Conservation (phyloP, 2,888 invertebrate species). For the Hemicrepidius hirtus region DNA sequence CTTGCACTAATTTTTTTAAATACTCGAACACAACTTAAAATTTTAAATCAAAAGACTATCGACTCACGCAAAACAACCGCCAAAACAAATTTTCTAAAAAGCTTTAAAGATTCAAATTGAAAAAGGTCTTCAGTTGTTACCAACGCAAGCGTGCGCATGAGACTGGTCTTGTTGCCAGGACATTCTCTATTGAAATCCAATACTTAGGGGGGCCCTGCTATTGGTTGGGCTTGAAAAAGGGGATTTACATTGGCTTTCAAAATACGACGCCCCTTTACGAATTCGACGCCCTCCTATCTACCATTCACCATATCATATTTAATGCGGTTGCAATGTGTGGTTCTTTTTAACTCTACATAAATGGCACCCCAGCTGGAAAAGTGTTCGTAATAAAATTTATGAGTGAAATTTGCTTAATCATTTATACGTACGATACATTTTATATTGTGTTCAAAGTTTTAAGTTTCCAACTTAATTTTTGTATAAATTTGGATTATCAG, state of each 20-base stretch:
- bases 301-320: slow-evolving; percentile 46
- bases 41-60: background rate
- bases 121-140: slow-evolving; percentile 50
- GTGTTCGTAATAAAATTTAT: background rate
- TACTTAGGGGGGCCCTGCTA: slow-evolving; percentile 50
- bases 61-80: background rate
- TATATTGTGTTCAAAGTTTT: too few species aligned
- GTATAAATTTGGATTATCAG: too few species aligned
- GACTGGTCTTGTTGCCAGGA: slow-evolving; percentile 62
- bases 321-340: slow-evolving; percentile 26
- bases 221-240: slow-evolving; percentile 55
- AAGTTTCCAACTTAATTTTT: too few species aligned
- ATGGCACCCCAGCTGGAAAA: slow-evolving; percentile 21
- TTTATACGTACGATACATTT: too few species aligned
- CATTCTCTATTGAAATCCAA: slow-evolving; percentile 59
- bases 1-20: background rate
- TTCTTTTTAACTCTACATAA: slow-evolving; percentile 23
- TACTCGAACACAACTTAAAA: too few species aligned
- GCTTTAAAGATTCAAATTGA: slow-evolving; percentile 14
- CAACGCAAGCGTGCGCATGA: slow-evolving; percentile 64
- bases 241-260: slow-evolving; percentile 32
- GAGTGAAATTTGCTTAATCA: slow-evolving; percentile 10
- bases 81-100: slow-evolving; percentile 25
- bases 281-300: slow-evolving; percentile 42
- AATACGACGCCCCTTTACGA: slow-evolving; percentile 35